Percentiles rank a stretch among this genome's conserved stretches.
Evolutionary conservation across 2,797 vertebrate genomes (phyloP).

Genomic region (Ataeniobius toweri): DNA sequence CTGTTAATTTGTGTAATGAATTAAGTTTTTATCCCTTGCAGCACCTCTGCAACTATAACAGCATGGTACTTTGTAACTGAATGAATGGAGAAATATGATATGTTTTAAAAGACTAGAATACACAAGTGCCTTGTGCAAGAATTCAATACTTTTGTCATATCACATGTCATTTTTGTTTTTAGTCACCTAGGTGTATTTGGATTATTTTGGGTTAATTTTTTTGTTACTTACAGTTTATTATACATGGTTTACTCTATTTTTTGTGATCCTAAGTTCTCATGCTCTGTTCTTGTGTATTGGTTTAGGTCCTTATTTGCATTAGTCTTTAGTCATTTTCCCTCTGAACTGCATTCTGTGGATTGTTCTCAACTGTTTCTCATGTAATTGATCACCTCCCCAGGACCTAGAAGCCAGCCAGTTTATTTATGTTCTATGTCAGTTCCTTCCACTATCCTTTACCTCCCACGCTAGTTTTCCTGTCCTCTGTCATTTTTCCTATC

Average conservation of each 20-base stretch:
- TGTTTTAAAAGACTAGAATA: background rate
- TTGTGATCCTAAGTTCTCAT: background rate
- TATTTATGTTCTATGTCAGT: background rate
- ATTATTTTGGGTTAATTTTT: background rate
- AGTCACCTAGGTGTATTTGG: background rate
- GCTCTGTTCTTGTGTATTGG: background rate
- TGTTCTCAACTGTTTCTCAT: background rate
- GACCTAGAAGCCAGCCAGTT: background rate
- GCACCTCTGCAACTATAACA: background rate
- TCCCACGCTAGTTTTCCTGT: background rate
- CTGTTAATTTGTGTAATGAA: background rate
- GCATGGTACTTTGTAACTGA: background rate
- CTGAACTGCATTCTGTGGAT: too few species aligned
- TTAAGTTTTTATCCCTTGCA: background rate
- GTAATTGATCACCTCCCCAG: too few species aligned
- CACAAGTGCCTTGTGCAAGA: background rate
- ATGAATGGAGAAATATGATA: slow-evolving; percentile 9
- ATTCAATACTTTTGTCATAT: background rate
- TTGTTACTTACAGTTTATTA: background rate
- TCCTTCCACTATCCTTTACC: background rate
- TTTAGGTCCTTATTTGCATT: background rate
- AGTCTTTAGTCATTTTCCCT: background rate
- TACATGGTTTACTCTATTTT: background rate
- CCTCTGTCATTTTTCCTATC: too few species aligned
- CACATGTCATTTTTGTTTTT: background rate